Percentiles rank a stretch among this genome's conserved stretches.
Conservation (phyloP, 2,113 vertebrate species). For the Rhipidura dahli region DNA sequence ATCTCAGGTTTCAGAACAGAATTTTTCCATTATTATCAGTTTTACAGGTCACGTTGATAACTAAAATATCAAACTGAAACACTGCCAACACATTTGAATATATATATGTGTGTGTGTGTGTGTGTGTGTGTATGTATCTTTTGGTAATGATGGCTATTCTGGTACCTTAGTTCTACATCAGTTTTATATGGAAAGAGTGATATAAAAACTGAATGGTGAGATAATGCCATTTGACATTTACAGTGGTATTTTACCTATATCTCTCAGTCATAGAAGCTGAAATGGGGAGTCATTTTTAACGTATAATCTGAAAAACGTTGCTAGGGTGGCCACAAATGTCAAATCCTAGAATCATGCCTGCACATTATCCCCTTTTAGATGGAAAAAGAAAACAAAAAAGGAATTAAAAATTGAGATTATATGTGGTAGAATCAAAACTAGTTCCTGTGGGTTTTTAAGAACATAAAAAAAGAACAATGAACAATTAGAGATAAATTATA, state of each 20-base stretch:
- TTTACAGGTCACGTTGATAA: neutral
- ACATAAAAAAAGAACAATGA: neutral
- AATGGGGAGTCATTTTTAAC: neutral
- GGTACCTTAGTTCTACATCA: neutral
- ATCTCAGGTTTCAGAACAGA: slow-evolving; percentile 10
- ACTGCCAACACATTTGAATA: neutral
- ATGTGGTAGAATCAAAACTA: neutral
- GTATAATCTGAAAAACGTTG: neutral
- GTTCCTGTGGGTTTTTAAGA: neutral
- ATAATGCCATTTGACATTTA: neutral
- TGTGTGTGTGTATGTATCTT: neutral
- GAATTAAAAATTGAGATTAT: neutral
- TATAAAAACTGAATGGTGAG: neutral
- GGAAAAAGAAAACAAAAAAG: neutral
- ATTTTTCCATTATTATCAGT: neutral
- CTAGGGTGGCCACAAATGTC: neutral
- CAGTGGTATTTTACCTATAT: neutral
- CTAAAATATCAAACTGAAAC: neutral
- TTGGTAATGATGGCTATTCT: neutral
- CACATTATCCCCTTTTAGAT: neutral
- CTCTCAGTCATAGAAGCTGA: neutral
- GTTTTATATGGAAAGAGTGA: neutral
- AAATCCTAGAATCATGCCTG: neutral
- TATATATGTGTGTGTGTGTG: too few relatives aligned
- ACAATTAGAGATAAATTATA: neutral